Base-by-base conservation (phyloP, 2,888 invertebrate genomes). In the Dione vanillae region DNA sequence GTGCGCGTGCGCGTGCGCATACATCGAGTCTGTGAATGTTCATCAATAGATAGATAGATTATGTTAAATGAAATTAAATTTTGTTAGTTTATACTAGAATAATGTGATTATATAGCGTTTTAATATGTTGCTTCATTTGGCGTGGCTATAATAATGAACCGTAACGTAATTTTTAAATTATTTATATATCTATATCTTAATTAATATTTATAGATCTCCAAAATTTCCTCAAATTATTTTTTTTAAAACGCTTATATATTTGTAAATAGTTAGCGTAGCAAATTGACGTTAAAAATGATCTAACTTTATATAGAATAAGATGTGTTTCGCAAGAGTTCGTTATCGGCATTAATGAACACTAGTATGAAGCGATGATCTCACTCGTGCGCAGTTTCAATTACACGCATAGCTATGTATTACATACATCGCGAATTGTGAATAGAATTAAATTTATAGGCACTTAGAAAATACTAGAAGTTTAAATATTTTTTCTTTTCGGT, bases 361-460 rank as follows among this genome's bases (percentile, higher is more conserved):
- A 52, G 52, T n/a, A 40, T 56, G 16, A 12, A 69, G 64, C 69
- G 69, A 69, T 69, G 69, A 69, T 64, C 69, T 69, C 69, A 69
- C 69, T 64, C 68, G 37, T 68, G 68, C 68, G 62, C 68, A 62
- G 59, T 61, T 68, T 69, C 37, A 54, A 69, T 64, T 61, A 61
- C 27, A 61, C 61, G 61, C 61, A 27, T 45, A 35, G n/a, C 61
- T 45, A 61, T 45, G 61, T 61, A 45, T 45, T 61, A 45, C 43
- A 35, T 61, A 27, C 45, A 27, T 16, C 61, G 45, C 35, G 7
- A 8, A n/a, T 16, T 45, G 45, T 16, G 7, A 8, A n/a, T 51
- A 49, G n/a, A 16, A 41, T 40, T 8, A 16, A 19, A 11, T n/a
- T 43, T 35, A 56, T 35, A 16, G 54, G 6, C 43, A 35, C 37